Evolutionary conservation across 1,140 invertebrate genomes (phyloP).

Genomic region (Scaptomyza graminum): DNA sequence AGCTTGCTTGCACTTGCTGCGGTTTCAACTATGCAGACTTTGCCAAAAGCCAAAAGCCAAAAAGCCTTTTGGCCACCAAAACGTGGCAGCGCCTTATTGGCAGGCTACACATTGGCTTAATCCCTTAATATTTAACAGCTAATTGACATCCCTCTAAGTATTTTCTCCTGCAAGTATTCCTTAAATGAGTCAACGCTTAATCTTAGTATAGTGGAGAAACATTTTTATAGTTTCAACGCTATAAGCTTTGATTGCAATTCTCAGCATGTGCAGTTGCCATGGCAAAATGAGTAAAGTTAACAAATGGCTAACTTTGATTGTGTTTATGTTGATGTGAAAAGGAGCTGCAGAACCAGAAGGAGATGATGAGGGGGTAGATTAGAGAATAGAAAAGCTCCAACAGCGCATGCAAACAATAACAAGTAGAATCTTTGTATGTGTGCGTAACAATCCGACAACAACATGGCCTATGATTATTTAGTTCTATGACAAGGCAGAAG

Average conservation of each 20-base stretch:
- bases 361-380: too few species aligned
- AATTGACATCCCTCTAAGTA: constrained; percentile 51
- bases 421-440: neutral
- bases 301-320: constrained; percentile 34
- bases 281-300: constrained; percentile 26
- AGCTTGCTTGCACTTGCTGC: constrained; percentile 32
- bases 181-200: constrained; percentile 22
- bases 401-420: constrained; percentile 36
- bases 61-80: neutral
- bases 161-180: constrained; percentile 18
- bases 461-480: constrained; percentile 4
- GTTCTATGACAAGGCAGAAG: neutral
- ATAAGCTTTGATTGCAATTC: constrained; percentile 13
- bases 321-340: constrained; percentile 25
- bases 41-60: constrained; percentile 31
- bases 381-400: neutral
- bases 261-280: neutral
- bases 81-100: constrained; percentile 15
- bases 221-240: neutral
- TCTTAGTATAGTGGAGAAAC: neutral
- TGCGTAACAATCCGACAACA: neutral
- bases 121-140: constrained; percentile 51
- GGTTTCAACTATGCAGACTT: constrained; percentile 49
- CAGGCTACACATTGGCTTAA: constrained; percentile 22
- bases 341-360: neutral